Base-by-base conservation (phyloP, 1,140 invertebrate genomes). In the Achatina immaculata region DNA sequence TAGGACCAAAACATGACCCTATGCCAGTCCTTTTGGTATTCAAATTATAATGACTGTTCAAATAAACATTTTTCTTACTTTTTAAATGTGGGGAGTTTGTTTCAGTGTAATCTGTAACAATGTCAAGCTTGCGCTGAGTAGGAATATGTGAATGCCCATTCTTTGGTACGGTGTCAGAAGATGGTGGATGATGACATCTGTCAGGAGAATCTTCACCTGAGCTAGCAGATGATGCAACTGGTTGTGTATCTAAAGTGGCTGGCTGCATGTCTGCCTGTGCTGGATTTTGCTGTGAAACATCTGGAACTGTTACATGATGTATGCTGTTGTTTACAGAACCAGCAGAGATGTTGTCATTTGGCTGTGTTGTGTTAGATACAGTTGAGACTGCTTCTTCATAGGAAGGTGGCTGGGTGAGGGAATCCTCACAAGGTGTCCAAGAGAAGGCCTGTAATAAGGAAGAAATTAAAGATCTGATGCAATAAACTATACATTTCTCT, bases 381-480 rank as follows among this genome's bases (percentile, higher is more conserved):
- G 74, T 51, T 11, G 55, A 76, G 21, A 65, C n/a, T 1, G 74
- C 48, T 51, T 76, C 74, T 16, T 76, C 74, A 36, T 76, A 76
- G 36, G 74, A 42, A 6, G 74, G 74, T 24, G 74, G 74, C 24
- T 76, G 74, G 28, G 55, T 36, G 11, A 62, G 16, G 36, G 34
- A 51, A 36, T 24, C 16, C 74, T 76, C 74, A 51, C 43, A 34
- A 7, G 45, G 14, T 24, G 55, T 34, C 74, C 74, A 76, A 40
- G 48, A 76, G n/a, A 76, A 55, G 7, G 74, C 74, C 74, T 76
- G 58, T 38, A 71, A 71, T 42, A 71, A 66, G n/a, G 34, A 7
- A 66, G n/a, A 9, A 66, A 14, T 11, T 7, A 36, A 66, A 14
- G 7, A 9, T 9, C n/a, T 66, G 34, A 66, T 66, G n/a, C 7